A percentile compares a stretch with the other conserved stretches of the same genome.
These are phyloP conservation scores for Lagothrix lagotricha DNA, from an alignment of 2,797 vertebrate genomes.

Conservation along the genomic window DNA sequence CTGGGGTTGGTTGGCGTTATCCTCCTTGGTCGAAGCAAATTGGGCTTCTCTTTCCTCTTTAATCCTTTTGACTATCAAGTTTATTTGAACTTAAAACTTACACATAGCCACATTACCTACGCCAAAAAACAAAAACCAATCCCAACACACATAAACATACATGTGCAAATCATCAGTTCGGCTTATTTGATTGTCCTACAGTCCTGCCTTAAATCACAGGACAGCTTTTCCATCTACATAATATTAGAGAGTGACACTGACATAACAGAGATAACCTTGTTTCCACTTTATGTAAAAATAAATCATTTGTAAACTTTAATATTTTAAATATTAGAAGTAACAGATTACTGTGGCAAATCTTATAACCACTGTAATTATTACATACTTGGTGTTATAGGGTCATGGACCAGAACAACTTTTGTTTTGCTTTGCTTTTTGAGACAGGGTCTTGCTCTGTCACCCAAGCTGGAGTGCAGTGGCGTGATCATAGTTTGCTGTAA, in stretches of 20 bases:
- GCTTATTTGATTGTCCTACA: not conserved
- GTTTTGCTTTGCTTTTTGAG: not conserved
- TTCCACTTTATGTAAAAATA: not conserved
- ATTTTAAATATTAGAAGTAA: not conserved
- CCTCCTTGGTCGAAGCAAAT: not conserved
- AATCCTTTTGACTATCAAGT: not conserved
- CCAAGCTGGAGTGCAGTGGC: not conserved
- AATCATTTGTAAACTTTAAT: not conserved
- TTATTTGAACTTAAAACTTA: not conserved
- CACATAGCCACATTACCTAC: not conserved
- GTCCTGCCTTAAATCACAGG: not conserved
- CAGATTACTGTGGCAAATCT: not conserved
- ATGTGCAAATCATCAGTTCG: not conserved
- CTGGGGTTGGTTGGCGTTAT: not conserved
- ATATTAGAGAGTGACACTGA: not conserved
- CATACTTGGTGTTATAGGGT: not conserved
- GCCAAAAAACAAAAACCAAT: not conserved
- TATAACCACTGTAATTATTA: not conserved
- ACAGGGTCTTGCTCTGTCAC: not conserved
- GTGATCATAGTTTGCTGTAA: not conserved
- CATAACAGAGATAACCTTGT: not conserved
- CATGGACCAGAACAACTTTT: not conserved
- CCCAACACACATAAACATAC: not conserved
- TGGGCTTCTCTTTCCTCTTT: not conserved
- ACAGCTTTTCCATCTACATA: not conserved